These are phyloP conservation scores for Odontothrips loti DNA, from an alignment of 2,888 invertebrate genomes.

Conservation along the genomic window DNA sequence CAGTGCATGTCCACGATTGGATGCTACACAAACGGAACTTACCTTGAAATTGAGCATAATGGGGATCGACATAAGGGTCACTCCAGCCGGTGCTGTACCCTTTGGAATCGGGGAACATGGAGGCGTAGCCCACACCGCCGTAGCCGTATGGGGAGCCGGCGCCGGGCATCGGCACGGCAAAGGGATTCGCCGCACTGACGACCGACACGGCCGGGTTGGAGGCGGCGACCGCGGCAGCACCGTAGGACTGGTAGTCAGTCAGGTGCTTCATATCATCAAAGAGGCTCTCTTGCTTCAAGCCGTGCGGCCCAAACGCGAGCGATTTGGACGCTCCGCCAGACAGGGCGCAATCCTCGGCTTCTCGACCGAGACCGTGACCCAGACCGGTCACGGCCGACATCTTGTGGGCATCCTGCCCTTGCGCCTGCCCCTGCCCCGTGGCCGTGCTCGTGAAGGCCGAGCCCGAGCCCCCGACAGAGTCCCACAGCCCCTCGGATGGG, in stretches of 20 bases:
- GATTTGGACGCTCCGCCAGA: constrained; percentile 21
- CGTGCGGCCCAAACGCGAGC: constrained; percentile 8
- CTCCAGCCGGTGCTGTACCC: constrained; percentile 28
- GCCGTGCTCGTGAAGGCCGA: constrained; percentile 14
- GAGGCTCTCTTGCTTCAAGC: constrained; percentile 15
- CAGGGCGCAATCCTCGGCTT: constrained; percentile 34
- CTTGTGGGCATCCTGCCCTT: no score
- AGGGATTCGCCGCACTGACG: constrained; percentile 49
- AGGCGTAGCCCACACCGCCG: background rate
- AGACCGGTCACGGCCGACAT: constrained; percentile 40
- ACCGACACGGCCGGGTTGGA: constrained; percentile 21
- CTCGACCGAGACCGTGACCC: constrained; percentile 33
- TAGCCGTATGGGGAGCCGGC: background rate
- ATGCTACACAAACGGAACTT: background rate
- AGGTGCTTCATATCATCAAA: constrained; percentile 46
- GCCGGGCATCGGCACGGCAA: constrained; percentile 44
- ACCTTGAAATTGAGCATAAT: constrained; percentile 45
- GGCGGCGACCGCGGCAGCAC: constrained; percentile 7
- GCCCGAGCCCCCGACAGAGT: background rate
- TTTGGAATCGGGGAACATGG: constrained; percentile 18
- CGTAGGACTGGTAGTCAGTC: constrained; percentile 43
- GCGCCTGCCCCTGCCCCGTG: background rate
- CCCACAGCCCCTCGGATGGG: constrained; percentile 42
- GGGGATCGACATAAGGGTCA: constrained; percentile 37
- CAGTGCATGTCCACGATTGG: no score